These are phyloP conservation scores for Hydroisotoma schaefferi DNA, from an alignment of 2,888 invertebrate species.

Conservation along the genomic window DNA sequence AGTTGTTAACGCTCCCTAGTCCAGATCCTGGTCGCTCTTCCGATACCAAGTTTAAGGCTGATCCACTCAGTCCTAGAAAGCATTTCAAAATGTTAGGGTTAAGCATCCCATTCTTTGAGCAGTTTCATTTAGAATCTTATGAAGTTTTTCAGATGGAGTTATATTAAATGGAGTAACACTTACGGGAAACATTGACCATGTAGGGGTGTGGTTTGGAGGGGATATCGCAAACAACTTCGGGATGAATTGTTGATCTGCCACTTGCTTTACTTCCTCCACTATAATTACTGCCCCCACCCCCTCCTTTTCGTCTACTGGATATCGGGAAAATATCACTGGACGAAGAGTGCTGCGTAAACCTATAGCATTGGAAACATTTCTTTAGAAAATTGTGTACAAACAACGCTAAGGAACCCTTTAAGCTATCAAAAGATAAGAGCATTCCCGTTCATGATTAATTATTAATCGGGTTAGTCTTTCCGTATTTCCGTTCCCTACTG, in stretches of 20 bases:
- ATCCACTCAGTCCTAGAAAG: constrained; percentile 46
- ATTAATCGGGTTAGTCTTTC: too few species aligned
- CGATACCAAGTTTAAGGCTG: constrained; percentile 38
- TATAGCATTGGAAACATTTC: too few species aligned
- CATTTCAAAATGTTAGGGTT: too few species aligned
- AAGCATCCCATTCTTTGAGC: too few species aligned
- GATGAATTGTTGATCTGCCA: constrained; percentile 53
- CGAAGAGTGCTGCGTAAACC: constrained; percentile 20
- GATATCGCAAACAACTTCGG: constrained; percentile 61
- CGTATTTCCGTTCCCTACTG: too few species aligned
- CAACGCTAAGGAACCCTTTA: too few species aligned
- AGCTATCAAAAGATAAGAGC: too few species aligned
- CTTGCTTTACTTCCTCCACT: constrained; percentile 30
- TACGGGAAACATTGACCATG: constrained; percentile 47
- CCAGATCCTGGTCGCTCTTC: constrained; percentile 44
- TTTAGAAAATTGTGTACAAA: too few species aligned
- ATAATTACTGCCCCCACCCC: constrained; percentile 28
- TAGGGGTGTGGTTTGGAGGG: constrained; percentile 51
- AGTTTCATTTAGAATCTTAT: too few species aligned
- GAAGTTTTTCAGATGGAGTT: too few species aligned
- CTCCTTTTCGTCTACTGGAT: constrained; percentile 33
- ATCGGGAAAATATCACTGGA: constrained; percentile 47
- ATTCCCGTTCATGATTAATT: too few species aligned
- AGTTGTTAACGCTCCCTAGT: constrained; percentile 22
- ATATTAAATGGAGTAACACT: constrained; percentile 12